Conservation (phyloP, 2,888 invertebrate species). For the Pollenia griseotomentosa region DNA sequence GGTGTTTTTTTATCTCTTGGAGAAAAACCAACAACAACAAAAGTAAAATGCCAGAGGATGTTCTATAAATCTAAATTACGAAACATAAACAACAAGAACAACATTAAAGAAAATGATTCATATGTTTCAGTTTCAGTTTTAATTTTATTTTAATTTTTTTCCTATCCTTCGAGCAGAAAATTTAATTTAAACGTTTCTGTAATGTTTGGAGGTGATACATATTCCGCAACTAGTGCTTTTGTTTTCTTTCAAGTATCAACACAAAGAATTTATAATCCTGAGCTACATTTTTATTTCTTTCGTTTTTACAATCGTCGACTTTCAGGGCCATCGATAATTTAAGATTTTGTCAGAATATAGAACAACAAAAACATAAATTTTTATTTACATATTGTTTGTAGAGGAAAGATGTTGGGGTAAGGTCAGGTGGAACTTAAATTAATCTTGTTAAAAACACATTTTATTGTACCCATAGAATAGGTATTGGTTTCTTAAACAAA, state of each 20-base stretch:
- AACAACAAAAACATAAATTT: neutral
- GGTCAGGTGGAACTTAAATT: slow-evolving; percentile 35
- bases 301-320: neutral
- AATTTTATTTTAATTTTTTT: neutral
- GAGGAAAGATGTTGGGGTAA: slow-evolving; percentile 26
- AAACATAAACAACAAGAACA: slow-evolving; percentile 32
- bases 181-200: neutral
- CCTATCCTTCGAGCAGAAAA: slow-evolving; percentile 1
- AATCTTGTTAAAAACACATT: neutral
- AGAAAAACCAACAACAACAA: slow-evolving; percentile 10
- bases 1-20: neutral
- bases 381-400: neutral
- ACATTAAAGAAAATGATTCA: slow-evolving; percentile 50
- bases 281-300: slow-evolving; percentile 22
- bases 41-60: slow-evolving; percentile 2
- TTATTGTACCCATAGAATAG: no score
- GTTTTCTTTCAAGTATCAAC: slow-evolving; percentile 19
- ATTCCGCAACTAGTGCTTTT: slow-evolving; percentile 24
- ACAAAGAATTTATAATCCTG: slow-evolving; percentile 42
- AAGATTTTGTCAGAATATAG: slow-evolving; percentile 20
- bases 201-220: slow-evolving; percentile 36
- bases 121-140: slow-evolving; percentile 2
- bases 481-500: no score
- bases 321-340: slow-evolving; percentile 45
- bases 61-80: slow-evolving; percentile 38